Percentiles rank a stretch among this genome's conserved stretches.
Conservation (phyloP, 2,113 vertebrate genomes). For the Cyphomyrus plagiostoma region DNA sequence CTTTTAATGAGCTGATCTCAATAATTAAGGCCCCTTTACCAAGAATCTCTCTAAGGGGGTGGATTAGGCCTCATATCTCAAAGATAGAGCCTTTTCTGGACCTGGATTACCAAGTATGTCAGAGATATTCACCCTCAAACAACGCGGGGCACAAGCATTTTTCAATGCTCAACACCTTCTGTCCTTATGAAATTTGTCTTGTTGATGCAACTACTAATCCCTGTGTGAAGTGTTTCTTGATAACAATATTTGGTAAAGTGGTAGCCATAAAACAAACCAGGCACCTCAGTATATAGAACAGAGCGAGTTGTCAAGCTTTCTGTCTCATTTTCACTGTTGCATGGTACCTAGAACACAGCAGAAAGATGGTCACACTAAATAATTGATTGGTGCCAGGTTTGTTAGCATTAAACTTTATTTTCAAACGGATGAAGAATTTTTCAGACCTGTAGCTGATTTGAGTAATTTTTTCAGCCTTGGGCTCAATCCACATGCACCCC, state of each 20-base stretch:
- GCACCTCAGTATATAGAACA: not conserved
- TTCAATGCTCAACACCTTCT: not conserved
- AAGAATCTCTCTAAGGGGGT: conserved; percentile 55
- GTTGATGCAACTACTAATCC: not conserved
- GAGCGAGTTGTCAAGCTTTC: not conserved
- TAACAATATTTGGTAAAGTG: not conserved
- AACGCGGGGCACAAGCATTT: not conserved
- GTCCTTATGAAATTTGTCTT: not conserved
- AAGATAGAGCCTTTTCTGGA: conserved; percentile 37
- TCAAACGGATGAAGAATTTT: not conserved
- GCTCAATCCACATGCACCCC: not conserved
- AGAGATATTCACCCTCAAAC: conserved; percentile 7
- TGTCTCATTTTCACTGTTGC: not conserved
- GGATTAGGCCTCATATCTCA: conserved; percentile 54
- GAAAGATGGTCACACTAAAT: not conserved
- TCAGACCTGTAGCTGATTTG: not conserved
- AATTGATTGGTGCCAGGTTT: not conserved
- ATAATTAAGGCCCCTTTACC: conserved; percentile 63
- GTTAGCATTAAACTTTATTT: not conserved
- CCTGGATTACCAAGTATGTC: conserved; percentile 19
- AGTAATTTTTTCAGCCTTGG: not conserved
- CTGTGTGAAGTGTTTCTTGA: not conserved
- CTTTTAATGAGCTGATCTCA: conserved; percentile 56
- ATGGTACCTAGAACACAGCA: not conserved
- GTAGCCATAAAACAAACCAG: not conserved